Evolutionary conservation across 2,888 invertebrate species (phyloP), one percentile per base, ranked within the genome.

Genomic region (Cataglyphis cursor): DNA sequence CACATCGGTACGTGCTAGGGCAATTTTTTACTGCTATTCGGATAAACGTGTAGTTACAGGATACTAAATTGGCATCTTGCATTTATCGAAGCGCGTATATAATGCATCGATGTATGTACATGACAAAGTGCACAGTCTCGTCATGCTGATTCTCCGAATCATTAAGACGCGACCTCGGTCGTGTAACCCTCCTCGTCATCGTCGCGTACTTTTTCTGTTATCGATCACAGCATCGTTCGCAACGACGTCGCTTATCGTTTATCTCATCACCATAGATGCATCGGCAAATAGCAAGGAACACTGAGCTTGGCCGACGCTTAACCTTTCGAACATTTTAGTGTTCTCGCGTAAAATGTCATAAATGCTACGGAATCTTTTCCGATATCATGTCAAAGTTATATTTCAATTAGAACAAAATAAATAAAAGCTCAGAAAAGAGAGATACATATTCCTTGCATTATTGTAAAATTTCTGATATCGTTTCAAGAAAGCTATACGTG

Each of bases 81-180:
- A 18, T 21, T 70, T 18, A 44, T 54, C 54, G 31, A 21, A 3
- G 24, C 41, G 54, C 28, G 61, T 64, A n/a, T 21, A 65, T 65
- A 44, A 75, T 85, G 76, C 75, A 86, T 80, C 65, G 73, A 73
- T 51, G n/a, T 51, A 83, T 61, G 66, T 74, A 70, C 66, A 72
- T 72, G 75, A 75, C 72, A 59, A 35, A 54, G 61, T 75, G 66
- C 74, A 59, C 61, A 59, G 82, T 75, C 51, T 51, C 75, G 88
- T 88, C 83, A 83, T 81, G 88, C 82, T 86, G 88, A 88, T 88
- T 88, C 88, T 87, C 64, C 87, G 88, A 88, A 88, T 88, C 88
- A 87, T 88, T 88, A 88, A 84, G 82, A 83, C 70, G 38, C 87
- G 76, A 85, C 87, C 83, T 74, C 84, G 78, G 59, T 78, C 85